Percentiles rank a stretch among this genome's conserved stretches.
Conservation (phyloP, 1,140 invertebrate genomes). For the Mizuhopecten yessoensis region DNA sequence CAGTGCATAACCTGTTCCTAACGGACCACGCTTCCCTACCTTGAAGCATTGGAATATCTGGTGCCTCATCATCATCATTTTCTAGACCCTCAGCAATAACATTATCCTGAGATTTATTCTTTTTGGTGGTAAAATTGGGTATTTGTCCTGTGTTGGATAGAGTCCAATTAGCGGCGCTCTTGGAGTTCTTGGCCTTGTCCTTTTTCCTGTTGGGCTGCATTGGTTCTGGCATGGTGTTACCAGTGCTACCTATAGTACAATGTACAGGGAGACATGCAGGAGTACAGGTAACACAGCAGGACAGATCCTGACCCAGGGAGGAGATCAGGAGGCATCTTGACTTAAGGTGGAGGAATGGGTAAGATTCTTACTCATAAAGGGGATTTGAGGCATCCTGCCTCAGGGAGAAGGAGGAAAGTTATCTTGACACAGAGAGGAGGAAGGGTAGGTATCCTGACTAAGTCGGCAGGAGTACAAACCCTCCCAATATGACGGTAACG, state of each 20-base stretch:
- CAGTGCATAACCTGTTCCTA: slow-evolving; percentile 5
- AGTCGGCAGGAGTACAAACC: too few species aligned
- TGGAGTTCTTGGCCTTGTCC: slow-evolving; percentile 26
- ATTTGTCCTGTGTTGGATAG: background rate
- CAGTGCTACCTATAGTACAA: slow-evolving; percentile 29
- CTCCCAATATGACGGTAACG: too few species aligned
- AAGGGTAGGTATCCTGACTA: too few species aligned
- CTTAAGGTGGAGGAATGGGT: background rate
- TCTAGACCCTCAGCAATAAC: background rate
- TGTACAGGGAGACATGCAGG: background rate
- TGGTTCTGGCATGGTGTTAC: background rate
- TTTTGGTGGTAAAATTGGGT: slow-evolving; percentile 16
- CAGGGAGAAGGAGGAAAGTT: background rate
- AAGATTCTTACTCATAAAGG: background rate
- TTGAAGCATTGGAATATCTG: background rate
- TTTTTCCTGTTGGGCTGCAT: slow-evolving; percentile 8
- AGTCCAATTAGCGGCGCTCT: slow-evolving; percentile 7
- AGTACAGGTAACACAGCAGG: background rate
- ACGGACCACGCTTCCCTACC: slow-evolving; percentile 29
- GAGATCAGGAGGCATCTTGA: background rate
- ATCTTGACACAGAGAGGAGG: background rate
- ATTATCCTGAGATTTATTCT: slow-evolving; percentile 19
- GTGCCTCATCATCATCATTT: slow-evolving; percentile 3
- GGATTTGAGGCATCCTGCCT: background rate
- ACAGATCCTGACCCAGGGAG: background rate